phyloP scores from a whole-genome alignment of 2,888 invertebrate species.

The Bibio marci region DNA sequence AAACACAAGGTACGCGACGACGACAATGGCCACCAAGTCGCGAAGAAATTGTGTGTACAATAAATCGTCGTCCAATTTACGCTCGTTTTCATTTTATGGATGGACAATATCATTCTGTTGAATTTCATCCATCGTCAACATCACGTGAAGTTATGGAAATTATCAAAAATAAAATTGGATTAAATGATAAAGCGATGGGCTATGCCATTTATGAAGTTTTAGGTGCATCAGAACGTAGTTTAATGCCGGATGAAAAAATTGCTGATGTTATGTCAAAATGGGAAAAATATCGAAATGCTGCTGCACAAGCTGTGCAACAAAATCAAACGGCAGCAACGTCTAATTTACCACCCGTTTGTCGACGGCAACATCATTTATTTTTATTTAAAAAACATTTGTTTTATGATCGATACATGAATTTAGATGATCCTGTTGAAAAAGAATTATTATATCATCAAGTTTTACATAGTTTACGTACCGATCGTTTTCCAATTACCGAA shows the following conservation, averaged over 20 bases:
- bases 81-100: conserved; percentile 85
- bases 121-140: conserved; percentile 88
- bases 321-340: conserved; percentile 18
- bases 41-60: conserved; percentile 84
- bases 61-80: conserved; percentile 77
- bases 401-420: conserved; percentile 60
- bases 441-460: conserved; percentile 89
- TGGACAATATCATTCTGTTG: conserved; percentile 86
- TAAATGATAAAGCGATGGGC: conserved; percentile 33
- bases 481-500: conserved; percentile 81
- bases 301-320: conserved; percentile 35
- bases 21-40: conserved; percentile 81
- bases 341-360: conserved; percentile 32
- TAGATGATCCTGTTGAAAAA: conserved; percentile 77
- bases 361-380: conserved; percentile 46
- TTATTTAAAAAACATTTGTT: conserved; percentile 71
- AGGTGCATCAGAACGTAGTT: conserved; percentile 69
- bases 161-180: conserved; percentile 78
- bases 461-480: conserved; percentile 73
- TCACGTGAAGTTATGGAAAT: conserved; percentile 76
- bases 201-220: conserved; percentile 88
- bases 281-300: conserved; percentile 70
- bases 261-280: conserved; percentile 91
- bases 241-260: conserved; percentile 72
- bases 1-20: conserved; percentile 55